Percentiles rank a stretch among this genome's conserved stretches.
Conservation (phyloP, 2,888 invertebrate genomes). For the Phalangium opilio region DNA sequence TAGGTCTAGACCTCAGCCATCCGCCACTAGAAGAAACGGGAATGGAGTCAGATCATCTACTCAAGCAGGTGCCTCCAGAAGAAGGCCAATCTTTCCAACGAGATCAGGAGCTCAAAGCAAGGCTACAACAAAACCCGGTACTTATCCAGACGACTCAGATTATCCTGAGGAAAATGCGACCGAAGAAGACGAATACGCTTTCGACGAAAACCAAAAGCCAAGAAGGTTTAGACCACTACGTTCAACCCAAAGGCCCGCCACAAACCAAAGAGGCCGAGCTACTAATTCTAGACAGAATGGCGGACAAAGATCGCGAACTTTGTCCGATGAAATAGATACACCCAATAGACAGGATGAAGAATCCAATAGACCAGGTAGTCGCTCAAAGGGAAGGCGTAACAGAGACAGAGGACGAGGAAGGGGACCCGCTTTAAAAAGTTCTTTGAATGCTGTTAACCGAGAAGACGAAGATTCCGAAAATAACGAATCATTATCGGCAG, state of each 20-base stretch:
- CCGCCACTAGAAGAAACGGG: neutral
- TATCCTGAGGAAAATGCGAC: neutral
- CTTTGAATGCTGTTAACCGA: conserved; percentile 12
- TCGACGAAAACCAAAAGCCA: neutral
- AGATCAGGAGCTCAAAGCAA: neutral
- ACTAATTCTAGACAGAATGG: neutral
- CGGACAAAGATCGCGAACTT: neutral
- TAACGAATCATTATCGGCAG: conserved; percentile 10
- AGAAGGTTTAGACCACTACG: neutral
- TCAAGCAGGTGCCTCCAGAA: neutral
- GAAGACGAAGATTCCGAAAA: conserved; percentile 7
- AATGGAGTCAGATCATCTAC: neutral
- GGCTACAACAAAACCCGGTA: too few species aligned
- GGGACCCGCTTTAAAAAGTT: conserved; percentile 7
- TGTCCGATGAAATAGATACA: conserved; percentile 3
- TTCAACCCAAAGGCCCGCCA: neutral
- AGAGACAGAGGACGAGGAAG: neutral
- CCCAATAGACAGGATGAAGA: conserved; percentile 9
- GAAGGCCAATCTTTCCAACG: neutral
- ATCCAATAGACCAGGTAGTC: neutral
- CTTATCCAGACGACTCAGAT: neutral
- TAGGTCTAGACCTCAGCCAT: neutral
- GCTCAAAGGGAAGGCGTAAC: conserved; percentile 3
- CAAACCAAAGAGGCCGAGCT: neutral
- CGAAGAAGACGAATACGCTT: neutral